phyloP scores from a whole-genome alignment of 2,888 invertebrate genomes.

The Pharmacophagus antenor region DNA sequence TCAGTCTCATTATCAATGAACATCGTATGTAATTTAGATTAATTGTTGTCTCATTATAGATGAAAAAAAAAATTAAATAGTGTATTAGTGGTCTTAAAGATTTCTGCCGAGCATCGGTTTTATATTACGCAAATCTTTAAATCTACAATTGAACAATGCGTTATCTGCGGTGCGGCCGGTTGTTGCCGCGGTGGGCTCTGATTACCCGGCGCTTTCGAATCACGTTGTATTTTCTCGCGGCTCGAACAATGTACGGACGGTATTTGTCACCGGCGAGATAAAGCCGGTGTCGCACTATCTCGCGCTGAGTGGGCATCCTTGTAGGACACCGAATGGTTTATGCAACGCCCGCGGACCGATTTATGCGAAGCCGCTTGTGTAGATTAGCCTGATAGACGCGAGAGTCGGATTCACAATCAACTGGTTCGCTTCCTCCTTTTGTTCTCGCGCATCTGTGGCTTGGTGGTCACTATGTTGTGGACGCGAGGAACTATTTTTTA shows the following conservation, averaged over 20 bases:
- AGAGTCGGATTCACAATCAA: constrained; percentile 26
- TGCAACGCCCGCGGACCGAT: constrained; percentile 52
- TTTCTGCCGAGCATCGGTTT: background rate
- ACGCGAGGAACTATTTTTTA: background rate
- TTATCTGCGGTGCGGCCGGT: constrained; percentile 15
- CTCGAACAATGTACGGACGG: constrained; percentile 25
- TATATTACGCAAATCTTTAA: constrained; percentile 13
- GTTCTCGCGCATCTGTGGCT: constrained; percentile 1
- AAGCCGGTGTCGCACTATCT: constrained; percentile 42
- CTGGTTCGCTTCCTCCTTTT: constrained; percentile 31
- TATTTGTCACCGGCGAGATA: constrained; percentile 53
- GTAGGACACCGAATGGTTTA: constrained; percentile 48
- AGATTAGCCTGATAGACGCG: constrained; percentile 61
- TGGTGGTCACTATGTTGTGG: background rate
- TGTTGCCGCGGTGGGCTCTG: constrained; percentile 14
- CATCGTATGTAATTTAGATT: too few relatives aligned
- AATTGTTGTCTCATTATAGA: background rate
- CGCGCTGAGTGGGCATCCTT: constrained; percentile 48
- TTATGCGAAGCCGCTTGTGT: constrained; percentile 51
- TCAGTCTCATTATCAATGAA: too few relatives aligned
- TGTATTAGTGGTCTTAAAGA: background rate
- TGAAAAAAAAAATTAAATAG: background rate
- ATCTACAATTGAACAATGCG: constrained; percentile 6
- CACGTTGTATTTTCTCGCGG: constrained; percentile 25
- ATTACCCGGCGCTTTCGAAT: constrained; percentile 24